phyloP scores from a whole-genome alignment of 2,888 invertebrate genomes.

The Tetanocera ferruginea region DNA sequence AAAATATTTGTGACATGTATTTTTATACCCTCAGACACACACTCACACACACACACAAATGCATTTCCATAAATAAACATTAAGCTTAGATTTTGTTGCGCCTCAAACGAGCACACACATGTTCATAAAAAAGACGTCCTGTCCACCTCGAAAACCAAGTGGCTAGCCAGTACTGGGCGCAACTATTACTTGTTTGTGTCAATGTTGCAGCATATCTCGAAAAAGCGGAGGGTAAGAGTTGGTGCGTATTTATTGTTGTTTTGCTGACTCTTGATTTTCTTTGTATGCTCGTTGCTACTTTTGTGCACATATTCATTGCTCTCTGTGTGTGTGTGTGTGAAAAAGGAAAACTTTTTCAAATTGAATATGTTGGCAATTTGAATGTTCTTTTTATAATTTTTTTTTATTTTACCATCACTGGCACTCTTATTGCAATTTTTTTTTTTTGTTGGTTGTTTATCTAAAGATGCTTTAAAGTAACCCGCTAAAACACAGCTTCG shows the following conservation, averaged over 20 bases:
- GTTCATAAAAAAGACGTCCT: neutral
- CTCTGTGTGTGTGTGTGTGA: constrained; percentile 3
- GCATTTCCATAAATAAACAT: constrained; percentile 37
- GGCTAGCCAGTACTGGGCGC: neutral
- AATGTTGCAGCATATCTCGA: neutral
- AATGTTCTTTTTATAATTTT: neutral
- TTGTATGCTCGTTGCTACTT: neutral
- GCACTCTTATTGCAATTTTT: neutral
- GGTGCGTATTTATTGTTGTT: constrained; percentile 1
- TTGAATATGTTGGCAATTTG: constrained; percentile 34
- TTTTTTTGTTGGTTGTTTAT: neutral
- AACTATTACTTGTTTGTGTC: neutral
- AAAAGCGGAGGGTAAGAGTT: neutral
- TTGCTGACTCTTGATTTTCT: constrained; percentile 11
- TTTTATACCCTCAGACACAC: neutral
- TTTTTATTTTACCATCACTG: neutral
- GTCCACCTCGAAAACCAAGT: constrained; percentile 1
- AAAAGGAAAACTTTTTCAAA: constrained; percentile 22
- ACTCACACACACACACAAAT: constrained; percentile 8
- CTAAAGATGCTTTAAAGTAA: neutral
- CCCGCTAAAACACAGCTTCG: neutral
- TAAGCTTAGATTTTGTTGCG: constrained; percentile 23
- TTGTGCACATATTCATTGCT: neutral
- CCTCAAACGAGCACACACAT: neutral
- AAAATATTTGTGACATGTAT: neutral